phyloP scores from a whole-genome alignment of 2,888 invertebrate species.

The Cephonodes hylas region DNA sequence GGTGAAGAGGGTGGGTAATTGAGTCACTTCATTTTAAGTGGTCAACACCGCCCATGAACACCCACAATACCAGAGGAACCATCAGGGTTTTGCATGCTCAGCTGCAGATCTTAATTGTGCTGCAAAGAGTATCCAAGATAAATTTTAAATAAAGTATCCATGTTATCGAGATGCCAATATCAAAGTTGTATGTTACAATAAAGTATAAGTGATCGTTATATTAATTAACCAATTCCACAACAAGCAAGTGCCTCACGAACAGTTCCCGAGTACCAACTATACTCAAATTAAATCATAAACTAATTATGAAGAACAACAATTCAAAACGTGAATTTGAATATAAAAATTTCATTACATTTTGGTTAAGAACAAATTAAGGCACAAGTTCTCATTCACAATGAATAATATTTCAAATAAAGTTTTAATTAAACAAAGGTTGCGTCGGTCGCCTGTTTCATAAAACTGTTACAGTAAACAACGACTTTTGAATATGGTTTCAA shows the following conservation, averaged over 20 bases:
- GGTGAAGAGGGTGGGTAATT: too few species aligned
- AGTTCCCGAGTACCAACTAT: not conserved
- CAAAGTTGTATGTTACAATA: too few species aligned
- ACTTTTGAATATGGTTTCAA: not conserved
- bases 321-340: not conserved
- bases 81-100: too few species aligned
- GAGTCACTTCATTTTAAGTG: too few species aligned
- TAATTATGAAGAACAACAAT: not conserved
- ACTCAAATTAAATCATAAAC: not conserved
- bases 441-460: not conserved
- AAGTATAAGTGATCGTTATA: too few species aligned
- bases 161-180: too few species aligned
- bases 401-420: conserved; percentile 5
- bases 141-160: too few species aligned
- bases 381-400: conserved; percentile 7
- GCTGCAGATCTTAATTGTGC: too few species aligned
- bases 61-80: too few species aligned
- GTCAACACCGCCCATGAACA: too few species aligned
- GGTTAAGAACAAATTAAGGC: conserved; percentile 8
- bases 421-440: conserved; percentile 8
- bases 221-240: too few species aligned
- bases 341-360: conserved; percentile 1
- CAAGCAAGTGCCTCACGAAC: not conserved
- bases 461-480: conserved; percentile 6
- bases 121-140: too few species aligned